Base-by-base conservation (phyloP, 2,797 vertebrate genomes). In the Naso thynnoides region DNA sequence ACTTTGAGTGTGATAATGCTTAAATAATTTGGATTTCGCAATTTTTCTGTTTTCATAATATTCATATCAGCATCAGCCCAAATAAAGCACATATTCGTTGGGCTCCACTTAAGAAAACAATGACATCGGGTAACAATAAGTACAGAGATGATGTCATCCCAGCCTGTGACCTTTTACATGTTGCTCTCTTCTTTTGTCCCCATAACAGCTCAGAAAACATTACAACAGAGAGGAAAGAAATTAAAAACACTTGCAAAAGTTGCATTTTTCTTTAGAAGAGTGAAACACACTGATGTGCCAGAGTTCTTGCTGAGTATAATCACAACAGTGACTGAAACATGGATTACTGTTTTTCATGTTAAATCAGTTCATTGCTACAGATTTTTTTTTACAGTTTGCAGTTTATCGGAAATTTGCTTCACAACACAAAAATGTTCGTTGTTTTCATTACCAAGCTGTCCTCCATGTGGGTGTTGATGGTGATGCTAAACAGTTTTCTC, bases 181-280 rank as follows among this genome's bases (percentile, higher is more conserved):
- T 47, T 19, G n/a, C n/a, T n/a, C n/a, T n/a, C n/a, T n/a, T n/a
- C n/a, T n/a, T n/a, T n/a, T n/a, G n/a, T n/a, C n/a, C n/a, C n/a
- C n/a, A n/a, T n/a, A n/a, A n/a, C n/a, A n/a, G n/a, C n/a, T n/a
- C n/a, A n/a, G n/a, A n/a, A n/a, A n/a, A n/a, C n/a, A n/a, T n/a
- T n/a, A n/a, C n/a, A n/a, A n/a, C n/a, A 82, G 39, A 21, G 31
- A 16, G 50, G 27, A 57, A 4, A 52, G 19, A 54, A 36, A 68
- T 59, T 1, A 1, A 54, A 77, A 53, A 55, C 42, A 76, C 45
- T 44, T 24, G 39, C 38, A 23, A 15, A 15, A 45, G 66, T 45
- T 24, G 4, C 47, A 68, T 79, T 68, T 82, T 23, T 31, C 9
- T 6, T 48, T 38, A 48, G 45, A 54, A 29, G 19, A 62, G 31